phyloP scores from a whole-genome alignment of 2,113 vertebrate species.

The Anoplopoma fimbria region DNA sequence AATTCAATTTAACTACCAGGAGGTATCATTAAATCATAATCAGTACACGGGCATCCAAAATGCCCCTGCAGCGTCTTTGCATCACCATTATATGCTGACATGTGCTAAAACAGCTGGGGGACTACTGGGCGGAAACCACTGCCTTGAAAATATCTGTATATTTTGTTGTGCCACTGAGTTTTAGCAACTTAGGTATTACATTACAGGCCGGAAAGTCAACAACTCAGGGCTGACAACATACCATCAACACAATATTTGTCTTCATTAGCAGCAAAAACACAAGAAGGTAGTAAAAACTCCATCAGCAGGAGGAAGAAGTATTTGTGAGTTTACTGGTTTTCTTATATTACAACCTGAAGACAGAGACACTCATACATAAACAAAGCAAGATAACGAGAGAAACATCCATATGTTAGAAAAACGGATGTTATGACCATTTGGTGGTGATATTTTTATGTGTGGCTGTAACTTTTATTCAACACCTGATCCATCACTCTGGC shows the following conservation, averaged over 20 bases:
- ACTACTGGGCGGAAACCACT: constrained; percentile 31
- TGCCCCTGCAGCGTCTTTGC: constrained; percentile 27
- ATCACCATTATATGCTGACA: constrained; percentile 46
- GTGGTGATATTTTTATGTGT: constrained; percentile 38
- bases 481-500: constrained; percentile 68
- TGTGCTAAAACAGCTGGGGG: constrained; percentile 56
- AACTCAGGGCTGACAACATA: constrained; percentile 33
- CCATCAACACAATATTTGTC: constrained; percentile 55
- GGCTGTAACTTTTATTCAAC: constrained; percentile 60
- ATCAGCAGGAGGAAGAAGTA: constrained; percentile 42
- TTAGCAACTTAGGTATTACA: constrained; percentile 31
- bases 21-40: constrained; percentile 55
- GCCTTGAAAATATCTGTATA: constrained; percentile 35
- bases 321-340: constrained; percentile 30
- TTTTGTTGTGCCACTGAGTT: constrained; percentile 17
- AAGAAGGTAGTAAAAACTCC: constrained; percentile 18
- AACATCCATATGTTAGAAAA: constrained; percentile 36
- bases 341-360: constrained; percentile 10
- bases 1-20: not conserved
- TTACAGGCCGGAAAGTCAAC: constrained; percentile 35
- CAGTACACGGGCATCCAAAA: constrained; percentile 35
- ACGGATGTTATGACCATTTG: constrained; percentile 39
- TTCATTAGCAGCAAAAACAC: constrained; percentile 50
- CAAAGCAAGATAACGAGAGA: constrained; percentile 19
- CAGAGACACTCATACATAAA: constrained; percentile 24